Evolutionary conservation across 1,140 invertebrate genomes (phyloP), one percentile per base, ranked within the genome.

Genomic region (Diploscapter pachys): DNA sequence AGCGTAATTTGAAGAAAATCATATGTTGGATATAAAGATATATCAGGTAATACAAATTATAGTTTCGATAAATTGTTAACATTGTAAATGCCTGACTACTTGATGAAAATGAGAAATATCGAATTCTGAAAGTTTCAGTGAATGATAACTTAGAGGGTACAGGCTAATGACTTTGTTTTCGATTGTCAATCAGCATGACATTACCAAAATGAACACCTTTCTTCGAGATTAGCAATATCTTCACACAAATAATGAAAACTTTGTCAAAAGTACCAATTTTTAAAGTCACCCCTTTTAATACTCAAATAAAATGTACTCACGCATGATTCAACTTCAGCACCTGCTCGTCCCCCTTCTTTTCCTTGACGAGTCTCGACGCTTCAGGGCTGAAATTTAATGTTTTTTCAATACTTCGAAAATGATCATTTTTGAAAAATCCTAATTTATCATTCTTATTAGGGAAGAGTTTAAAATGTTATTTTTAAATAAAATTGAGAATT

Each of bases 121-220:
- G n/a, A n/a, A n/a, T 99, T 99, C 3, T 99, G 91, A 83, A 99
- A 99, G 88, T 99, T 99, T 2, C 97, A 99, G 86, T 99, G 97
- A 11, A 99, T 86, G 53, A 99, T 87, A 59, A 99, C 91, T 81
- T 96, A 95, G 86, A 96, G 99, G 0, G 97, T 96, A 9, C 97
- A 97, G 2, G 95, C 97, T 3, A 99, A 87, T 86, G n/a, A 92
- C 96, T 85, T 99, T 99, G 87, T 99, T 99, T 85, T 95, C 91
- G 82, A 99, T 96, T 86, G 98, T 99, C 73, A 99, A 82, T 9
- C 85, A 84, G 5, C 83, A 82, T 8, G 83, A 85, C 50, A 82
- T 82, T 69, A 78, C 80, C 4, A 84, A 84, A 5, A 83, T 85
- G 54, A 70, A 81, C 63, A 49, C n/a, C n/a, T n/a, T n/a, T n/a